These are phyloP conservation scores for Urocolius indicus DNA, from an alignment of 2,113 vertebrate genomes.

Conservation along the genomic window DNA sequence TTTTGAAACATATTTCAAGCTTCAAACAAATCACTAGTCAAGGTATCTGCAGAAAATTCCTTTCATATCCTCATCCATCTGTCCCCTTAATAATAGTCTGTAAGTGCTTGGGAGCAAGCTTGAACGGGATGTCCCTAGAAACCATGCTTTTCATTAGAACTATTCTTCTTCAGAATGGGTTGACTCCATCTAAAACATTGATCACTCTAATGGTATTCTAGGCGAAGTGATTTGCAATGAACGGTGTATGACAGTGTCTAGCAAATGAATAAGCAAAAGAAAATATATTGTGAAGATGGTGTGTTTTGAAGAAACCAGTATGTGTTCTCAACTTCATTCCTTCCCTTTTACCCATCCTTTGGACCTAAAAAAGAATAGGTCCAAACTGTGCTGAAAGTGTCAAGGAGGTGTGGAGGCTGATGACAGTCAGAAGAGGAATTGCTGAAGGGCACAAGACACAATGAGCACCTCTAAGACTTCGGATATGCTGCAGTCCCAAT, in stretches of 20 bases:
- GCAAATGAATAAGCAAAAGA: not conserved
- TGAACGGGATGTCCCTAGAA: not conserved
- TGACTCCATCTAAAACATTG: not conserved
- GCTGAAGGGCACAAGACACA: not conserved
- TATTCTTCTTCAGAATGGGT: not conserved
- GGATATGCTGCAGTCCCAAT: not conserved
- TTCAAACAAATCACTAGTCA: conserved; percentile 12
- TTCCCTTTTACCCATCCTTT: not conserved
- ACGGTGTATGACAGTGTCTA: not conserved
- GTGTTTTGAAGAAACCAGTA: not conserved
- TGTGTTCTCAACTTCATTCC: not conserved
- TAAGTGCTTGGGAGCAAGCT: not conserved
- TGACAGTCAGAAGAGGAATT: not conserved
- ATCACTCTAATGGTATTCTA: not conserved
- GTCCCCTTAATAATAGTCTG: not conserved
- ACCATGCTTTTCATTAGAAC: not conserved
- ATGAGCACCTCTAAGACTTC: not conserved
- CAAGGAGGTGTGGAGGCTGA: not conserved
- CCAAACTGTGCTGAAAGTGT: not conserved
- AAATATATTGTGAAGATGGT: not conserved
- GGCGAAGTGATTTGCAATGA: conserved; percentile 9
- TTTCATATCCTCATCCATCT: not conserved
- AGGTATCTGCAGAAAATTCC: not conserved
- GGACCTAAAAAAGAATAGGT: not conserved
- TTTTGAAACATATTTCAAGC: not conserved